Evolutionary conservation across 2,113 vertebrate genomes (phyloP), one percentile per base, ranked within the genome.

Genomic region (Bufo bufo): DNA sequence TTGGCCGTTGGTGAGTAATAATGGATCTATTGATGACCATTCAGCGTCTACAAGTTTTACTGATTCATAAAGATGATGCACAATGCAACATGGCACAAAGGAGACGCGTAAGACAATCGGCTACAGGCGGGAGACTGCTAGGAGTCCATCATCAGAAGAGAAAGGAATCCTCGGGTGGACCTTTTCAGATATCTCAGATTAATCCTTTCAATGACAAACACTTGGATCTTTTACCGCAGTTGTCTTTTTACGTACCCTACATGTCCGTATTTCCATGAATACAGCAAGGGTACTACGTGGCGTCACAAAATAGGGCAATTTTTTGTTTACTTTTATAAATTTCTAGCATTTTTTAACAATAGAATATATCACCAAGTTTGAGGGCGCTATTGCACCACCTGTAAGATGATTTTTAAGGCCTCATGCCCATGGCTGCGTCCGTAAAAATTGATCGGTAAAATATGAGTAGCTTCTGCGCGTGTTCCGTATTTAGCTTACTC

Each of bases 1-100:
- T 83, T 47, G 33, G 90, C 90, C 78, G 17, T 63, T 85, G 84
- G 87, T 45, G n/a, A 13, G 47, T 89, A 75, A 50, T 89, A 17
- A 10, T 20, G 50, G 59, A 23, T 23, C 71, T n/a, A 52, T 85
- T 66, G 23, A 84, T 91, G 88, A 81, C 74, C 59, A 90, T 89
- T 89, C 90, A 77, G 81, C 20, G 80, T n/a, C 89, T 90, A 89
- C 1, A 9, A 85, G 82, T 91, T 90, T 90, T 89, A 84, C 91
- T 75, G 33, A 71, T 85, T 83, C 0, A 12, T 79, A 45, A 83
- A 84, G 0, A 5, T 45, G 87, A 81, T 83, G 85, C 84, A 63
- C 47, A 13, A 75, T 77, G 9, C 84, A 87, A 19, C 80, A 56
- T 45, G 9, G 45, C 83, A 71, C 56, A 85, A 61, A 80, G 81